Evolutionary conservation across 2,797 vertebrate genomes (phyloP), one percentile per base, ranked within the genome.

Genomic region (Hybognathus amarus): DNA sequence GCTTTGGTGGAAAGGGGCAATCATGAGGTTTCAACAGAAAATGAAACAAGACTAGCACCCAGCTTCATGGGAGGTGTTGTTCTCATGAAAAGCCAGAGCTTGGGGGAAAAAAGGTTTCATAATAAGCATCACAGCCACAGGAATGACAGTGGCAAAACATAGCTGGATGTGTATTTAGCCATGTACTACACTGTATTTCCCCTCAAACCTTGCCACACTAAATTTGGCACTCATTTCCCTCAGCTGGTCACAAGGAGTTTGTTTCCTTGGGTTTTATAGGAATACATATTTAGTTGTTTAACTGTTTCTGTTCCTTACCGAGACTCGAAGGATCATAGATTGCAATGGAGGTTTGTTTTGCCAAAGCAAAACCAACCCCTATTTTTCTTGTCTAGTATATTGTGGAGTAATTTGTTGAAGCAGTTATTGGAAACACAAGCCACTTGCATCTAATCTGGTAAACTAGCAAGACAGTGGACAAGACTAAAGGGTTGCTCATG

Each of bases 141-240:
- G 78, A 80, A 80, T 80, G 66, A 56, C 15, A 56, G 77, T 50
- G 67, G 77, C 63, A 67, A 66, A 80, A 54, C 78, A 69, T 68
- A 70, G 66, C 30, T 68, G 63, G 45, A 79, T 50, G 45, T 79
- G 77, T 79, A 38, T 67, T 69, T 80, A 80, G 64, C 50, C 66
- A 40, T 59, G 36, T 56, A 69, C 50, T 56, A 80, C 66, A 56
- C 40, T 69, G 66, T 80, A 50, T 38, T 70, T 50, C 24, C 36
- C 78, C 78, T 56, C 66, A 80, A 80, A 80, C 20, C 66, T 80
- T 10, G 64, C 33, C 66, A 56, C 78, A 80, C 56, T 3, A 24
- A 67, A 54, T 66, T 56, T 80, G 66, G 78, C 50, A 22, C n/a
- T 54, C 22, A 50, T 54, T 80, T 42, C n/a, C n/a, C 50, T 69